phyloP scores from a whole-genome alignment of 2,888 invertebrate genomes.

The Zygogramma bicolorata region DNA sequence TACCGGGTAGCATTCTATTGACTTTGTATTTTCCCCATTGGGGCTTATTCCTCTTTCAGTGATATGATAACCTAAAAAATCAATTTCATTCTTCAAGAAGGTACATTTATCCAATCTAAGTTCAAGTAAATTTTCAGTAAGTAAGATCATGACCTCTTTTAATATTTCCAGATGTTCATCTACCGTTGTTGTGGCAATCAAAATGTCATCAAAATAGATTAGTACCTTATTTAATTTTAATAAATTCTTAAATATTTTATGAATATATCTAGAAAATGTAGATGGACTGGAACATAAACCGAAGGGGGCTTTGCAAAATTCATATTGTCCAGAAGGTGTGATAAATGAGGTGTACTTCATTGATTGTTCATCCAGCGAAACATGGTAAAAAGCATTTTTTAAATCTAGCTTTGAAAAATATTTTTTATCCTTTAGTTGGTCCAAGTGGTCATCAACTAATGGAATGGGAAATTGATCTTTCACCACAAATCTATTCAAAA shows the following conservation, averaged over 20 bases:
- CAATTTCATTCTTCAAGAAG: slow-evolving; percentile 29
- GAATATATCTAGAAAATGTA: slow-evolving; percentile 43
- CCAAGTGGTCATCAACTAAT: slow-evolving; percentile 53
- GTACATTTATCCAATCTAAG: not conserved
- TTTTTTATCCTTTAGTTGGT: slow-evolving; percentile 48
- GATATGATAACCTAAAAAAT: slow-evolving; percentile 51
- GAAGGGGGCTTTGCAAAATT: slow-evolving; percentile 56
- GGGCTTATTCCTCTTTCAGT: slow-evolving; percentile 17
- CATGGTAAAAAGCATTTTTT: slow-evolving; percentile 55
- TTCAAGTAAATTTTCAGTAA: not conserved
- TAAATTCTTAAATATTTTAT: slow-evolving; percentile 42
- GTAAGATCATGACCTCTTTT: slow-evolving; percentile 15
- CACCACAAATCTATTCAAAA: slow-evolving; percentile 49
- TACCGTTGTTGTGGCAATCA: not conserved
- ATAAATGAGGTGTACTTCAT: slow-evolving; percentile 55
- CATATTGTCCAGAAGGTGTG: slow-evolving; percentile 53
- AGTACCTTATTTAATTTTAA: slow-evolving; percentile 12
- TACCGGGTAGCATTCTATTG: slow-evolving; percentile 41
- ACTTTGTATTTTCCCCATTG: slow-evolving; percentile 18
- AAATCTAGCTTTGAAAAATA: slow-evolving; percentile 54
- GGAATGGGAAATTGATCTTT: slow-evolving; percentile 52
- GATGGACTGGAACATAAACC: slow-evolving; percentile 51
- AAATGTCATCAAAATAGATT: not conserved
- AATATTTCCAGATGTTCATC: not conserved
- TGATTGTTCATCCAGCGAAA: slow-evolving; percentile 47